A percentile compares a stretch with the other conserved stretches of the same genome.
Evolutionary conservation across 2,113 vertebrate genomes (phyloP).

Genomic region (Melospiza melodia): DNA sequence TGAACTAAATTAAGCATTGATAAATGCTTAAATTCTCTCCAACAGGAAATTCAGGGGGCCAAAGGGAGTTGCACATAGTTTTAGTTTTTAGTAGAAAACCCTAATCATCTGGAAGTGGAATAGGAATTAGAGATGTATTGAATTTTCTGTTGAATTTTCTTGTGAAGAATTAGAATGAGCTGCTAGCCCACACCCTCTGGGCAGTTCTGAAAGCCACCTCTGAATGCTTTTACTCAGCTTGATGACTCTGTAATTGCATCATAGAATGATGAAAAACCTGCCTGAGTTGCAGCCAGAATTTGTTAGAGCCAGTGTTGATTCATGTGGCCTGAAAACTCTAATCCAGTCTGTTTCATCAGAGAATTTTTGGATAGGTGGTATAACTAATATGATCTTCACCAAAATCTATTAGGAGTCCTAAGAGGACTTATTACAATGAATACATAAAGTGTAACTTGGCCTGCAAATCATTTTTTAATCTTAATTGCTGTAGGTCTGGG

Average conservation of each 20-base stretch:
- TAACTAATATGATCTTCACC: not conserved
- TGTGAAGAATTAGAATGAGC: not conserved
- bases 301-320: not conserved
- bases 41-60: not conserved
- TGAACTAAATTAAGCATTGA: not conserved
- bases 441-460: not conserved
- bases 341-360: not conserved
- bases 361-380: not conserved
- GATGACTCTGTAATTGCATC: not conserved
- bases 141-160: not conserved
- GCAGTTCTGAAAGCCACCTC: not conserved
- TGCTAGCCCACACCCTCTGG: not conserved
- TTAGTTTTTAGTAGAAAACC: not conserved
- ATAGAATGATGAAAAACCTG: not conserved
- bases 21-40: not conserved
- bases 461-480: not conserved
- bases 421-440: not conserved
- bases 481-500: conserved; percentile 87
- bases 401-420: not conserved
- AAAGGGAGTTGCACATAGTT: not conserved
- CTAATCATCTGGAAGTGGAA: not conserved
- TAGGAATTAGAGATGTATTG: not conserved
- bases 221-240: not conserved
- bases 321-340: not conserved
- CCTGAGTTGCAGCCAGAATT: not conserved